Evolutionary conservation across 2,888 invertebrate genomes (phyloP).

Genomic region (Mystacides longicornis): DNA sequence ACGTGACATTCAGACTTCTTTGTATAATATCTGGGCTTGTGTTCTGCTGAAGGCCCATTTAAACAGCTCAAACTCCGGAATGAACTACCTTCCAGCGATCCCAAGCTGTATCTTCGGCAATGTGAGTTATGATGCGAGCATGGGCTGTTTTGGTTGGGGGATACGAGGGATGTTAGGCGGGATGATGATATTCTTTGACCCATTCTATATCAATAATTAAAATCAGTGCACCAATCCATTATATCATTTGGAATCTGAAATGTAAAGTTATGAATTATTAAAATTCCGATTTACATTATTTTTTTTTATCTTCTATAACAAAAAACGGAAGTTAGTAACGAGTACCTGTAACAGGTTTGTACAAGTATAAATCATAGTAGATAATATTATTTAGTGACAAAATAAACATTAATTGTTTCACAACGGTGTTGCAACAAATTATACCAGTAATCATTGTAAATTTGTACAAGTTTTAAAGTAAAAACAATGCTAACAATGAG

Average conservation of each 20-base stretch:
- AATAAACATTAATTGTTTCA: too few species aligned
- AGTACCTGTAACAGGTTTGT: too few species aligned
- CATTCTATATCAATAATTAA: conserved; percentile 40
- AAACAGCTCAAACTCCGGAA: conserved; percentile 6
- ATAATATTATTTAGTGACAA: too few species aligned
- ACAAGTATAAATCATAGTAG: too few species aligned
- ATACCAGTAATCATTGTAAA: too few species aligned
- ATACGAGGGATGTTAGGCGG: conserved; percentile 18
- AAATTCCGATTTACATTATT: too few species aligned
- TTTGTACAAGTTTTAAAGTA: too few species aligned
- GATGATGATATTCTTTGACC: conserved; percentile 22
- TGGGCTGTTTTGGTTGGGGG: conserved; percentile 7
- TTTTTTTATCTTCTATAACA: too few species aligned
- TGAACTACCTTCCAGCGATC: not conserved
- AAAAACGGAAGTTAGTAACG: too few species aligned
- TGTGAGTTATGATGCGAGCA: not conserved
- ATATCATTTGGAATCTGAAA: not conserved
- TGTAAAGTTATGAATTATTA: too few species aligned
- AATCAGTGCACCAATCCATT: not conserved
- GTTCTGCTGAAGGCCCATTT: not conserved
- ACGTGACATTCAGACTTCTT: not conserved
- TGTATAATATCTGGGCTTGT: not conserved
- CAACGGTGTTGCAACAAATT: too few species aligned
- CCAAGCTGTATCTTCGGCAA: conserved; percentile 4
- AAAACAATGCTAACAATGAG: too few species aligned